Evolutionary conservation across 2,113 vertebrate species (phyloP).

Genomic region (Aleadryas rufinucha): DNA sequence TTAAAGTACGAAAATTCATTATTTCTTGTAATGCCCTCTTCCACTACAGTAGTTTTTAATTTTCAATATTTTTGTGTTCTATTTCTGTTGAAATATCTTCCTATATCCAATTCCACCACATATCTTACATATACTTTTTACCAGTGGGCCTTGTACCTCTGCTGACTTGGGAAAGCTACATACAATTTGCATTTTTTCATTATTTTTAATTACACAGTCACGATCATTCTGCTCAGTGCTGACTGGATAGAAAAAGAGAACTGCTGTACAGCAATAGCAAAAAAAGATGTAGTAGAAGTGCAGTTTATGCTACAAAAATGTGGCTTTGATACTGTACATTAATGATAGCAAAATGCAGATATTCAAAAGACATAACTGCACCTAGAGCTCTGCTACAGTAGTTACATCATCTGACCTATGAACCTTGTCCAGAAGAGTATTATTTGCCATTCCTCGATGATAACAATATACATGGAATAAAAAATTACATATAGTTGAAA

Average conservation of each 20-base stretch:
- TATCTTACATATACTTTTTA: background rate
- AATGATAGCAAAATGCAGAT: background rate
- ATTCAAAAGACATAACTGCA: background rate
- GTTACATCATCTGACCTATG: background rate
- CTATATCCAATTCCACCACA: background rate
- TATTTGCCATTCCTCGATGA: background rate
- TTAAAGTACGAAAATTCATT: background rate
- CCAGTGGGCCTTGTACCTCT: background rate
- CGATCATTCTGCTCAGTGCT: background rate
- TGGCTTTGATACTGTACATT: background rate
- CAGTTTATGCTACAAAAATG: background rate
- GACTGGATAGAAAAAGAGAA: background rate
- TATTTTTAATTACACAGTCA: background rate
- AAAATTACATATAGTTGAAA: background rate
- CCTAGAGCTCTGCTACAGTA: background rate
- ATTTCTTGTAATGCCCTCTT: background rate
- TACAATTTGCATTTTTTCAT: background rate
- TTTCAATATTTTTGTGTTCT: background rate
- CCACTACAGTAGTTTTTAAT: background rate
- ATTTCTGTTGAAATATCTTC: background rate
- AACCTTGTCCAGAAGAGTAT: background rate
- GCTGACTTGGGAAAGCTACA: background rate
- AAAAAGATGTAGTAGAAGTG: background rate
- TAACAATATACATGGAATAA: background rate
- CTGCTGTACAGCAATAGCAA: background rate